Base-by-base conservation (phyloP, 2,113 vertebrate species). In the Furnarius figulus region DNA sequence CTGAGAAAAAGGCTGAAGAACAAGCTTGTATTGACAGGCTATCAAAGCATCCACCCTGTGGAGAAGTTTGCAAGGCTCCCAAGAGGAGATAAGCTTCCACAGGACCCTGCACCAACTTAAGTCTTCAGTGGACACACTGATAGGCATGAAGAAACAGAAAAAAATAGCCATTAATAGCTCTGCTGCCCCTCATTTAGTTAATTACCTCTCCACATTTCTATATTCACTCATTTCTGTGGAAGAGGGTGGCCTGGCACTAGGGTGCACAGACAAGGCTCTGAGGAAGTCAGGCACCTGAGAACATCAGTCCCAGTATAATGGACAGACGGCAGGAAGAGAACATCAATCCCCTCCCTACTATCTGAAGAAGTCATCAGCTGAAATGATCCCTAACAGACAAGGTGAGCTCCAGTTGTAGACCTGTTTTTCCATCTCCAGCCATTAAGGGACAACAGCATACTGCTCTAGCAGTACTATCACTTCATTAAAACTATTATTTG, bases 271-370 rank as follows among this genome's bases (percentile, higher is more conserved):
- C 0, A 1, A 6, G 52, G 49, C 28, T 70, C 47, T 47, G 8
- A 0, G 3, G 22, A 14, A 68, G 1, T 10, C 13, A 67, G 46
- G 35, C 21, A 35, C 16, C 27, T 2, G 3, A 33, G 24, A 87
- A 66, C 12, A 16, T 13, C 18, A 31, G 7, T 24, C 25, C 16
- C 68, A 52, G 28, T 0, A 4, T 5, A 33, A 83, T 0, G 17
- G 21, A 35, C 37, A 76, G 22, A 15, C 0, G 1, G 30, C 18
- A 79, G 63, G 31, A 49, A 59, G 21, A 6, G n/a, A 77, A 24
- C 50, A 91, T 11, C 31, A 55, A 10, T 1, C 3, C 23, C 21
- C 46, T 61, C 31, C 24, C 21, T 1, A 4, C 35, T 11, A 35
- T 4, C 2, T 76, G 42, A 68, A 44, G 30, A 40, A 75, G 8